Evolutionary conservation across 2,888 invertebrate species (phyloP), one percentile per base, ranked within the genome.

Genomic region (Himalopsyche kuldschensis): DNA sequence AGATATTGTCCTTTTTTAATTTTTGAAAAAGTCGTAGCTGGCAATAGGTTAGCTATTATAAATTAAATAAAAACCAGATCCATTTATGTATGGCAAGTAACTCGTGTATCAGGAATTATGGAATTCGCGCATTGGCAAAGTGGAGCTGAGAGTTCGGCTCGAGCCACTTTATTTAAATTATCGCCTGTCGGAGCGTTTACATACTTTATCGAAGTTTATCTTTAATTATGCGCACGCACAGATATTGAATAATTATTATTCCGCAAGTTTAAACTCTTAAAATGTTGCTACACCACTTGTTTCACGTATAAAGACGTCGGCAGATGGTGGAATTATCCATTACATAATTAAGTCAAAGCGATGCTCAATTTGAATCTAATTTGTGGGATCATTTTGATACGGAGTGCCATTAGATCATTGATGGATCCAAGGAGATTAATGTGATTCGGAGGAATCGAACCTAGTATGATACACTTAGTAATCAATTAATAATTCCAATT

Each of bases 151-250:
- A 35, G 69, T 69, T 55, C 30, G 69, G 30, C 69, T 69, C 69
- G 69, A 69, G 46, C 32, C 47, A 63, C 41, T 63, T 27, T 35
- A 55, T 55, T 76, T 35, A 63, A 82, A 80, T 80, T 46, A 83
- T 77, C 69, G 80, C 75, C 55, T 63, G 77, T 75, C 75, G 32
- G 79, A 55, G 77, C 83, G 77, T 69, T 78, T 63, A 80, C 79
- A 80, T 80, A 80, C 63, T 83, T 83, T 46, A 48, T 76, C 35
- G 41, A 30, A 48, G 76, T 80, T 80, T 75, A 78, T 83, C 80
- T 78, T 75, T 80, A 80, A 84, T 82, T 84, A 84, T 79, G 84
- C 80, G 77, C 82, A 82, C 82, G 82, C 84, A 81, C 80, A 82
- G 55, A 75, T 76, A 69, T 82, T 80, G 84, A 84, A 84, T 84